Base-by-base conservation (phyloP, 2,888 invertebrate genomes). In the Ethmia dodecea region DNA sequence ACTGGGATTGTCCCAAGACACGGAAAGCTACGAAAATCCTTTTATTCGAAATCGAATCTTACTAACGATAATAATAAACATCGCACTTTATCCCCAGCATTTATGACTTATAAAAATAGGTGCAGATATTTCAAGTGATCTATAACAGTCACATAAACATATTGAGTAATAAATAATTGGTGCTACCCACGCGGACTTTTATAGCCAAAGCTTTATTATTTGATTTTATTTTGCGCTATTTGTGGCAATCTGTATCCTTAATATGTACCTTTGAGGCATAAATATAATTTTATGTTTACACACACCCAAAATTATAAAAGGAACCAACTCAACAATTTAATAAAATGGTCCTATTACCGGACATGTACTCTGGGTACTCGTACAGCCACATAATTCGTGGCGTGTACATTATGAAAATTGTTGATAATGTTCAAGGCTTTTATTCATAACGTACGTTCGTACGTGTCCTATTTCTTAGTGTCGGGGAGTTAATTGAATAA, bases 341-440 rank as follows among this genome's bases (percentile, higher is more conserved):
- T 44, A 49, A 52, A 68, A 66, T 55, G 36, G 57, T 60, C 69
- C 62, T 66, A 69, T 72, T 70, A 71, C 58, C 45, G 55, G n/a
- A n/a, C n/a, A n/a, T n/a, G n/a, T n/a, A 18, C 36, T 41, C 47
- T 41, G 43, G 64, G 57, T n/a, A n/a, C n/a, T n/a, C n/a, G n/a
- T 58, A 60, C 63, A 55, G 52, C 47, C 49, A 53, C 49, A 55
- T 60, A 55, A 60, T 58, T 55, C 51, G 31, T 42, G 37, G 38
- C 40, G 43, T 41, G 47, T 60, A 57, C 63, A 63, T 71, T 68
- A 73, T 67, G 63, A 66, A 68, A 66, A 72, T 67, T 42, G 55
- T 55, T n/a, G n/a, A n/a, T n/a, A n/a, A n/a, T n/a, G n/a, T n/a
- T n/a, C n/a, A n/a, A n/a, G n/a, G n/a, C n/a, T n/a, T n/a, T n/a